Percentiles rank a stretch among this genome's conserved stretches.
Evolutionary conservation across 2,113 vertebrate genomes (phyloP).

Genomic region (Hypomesus transpacificus): DNA sequence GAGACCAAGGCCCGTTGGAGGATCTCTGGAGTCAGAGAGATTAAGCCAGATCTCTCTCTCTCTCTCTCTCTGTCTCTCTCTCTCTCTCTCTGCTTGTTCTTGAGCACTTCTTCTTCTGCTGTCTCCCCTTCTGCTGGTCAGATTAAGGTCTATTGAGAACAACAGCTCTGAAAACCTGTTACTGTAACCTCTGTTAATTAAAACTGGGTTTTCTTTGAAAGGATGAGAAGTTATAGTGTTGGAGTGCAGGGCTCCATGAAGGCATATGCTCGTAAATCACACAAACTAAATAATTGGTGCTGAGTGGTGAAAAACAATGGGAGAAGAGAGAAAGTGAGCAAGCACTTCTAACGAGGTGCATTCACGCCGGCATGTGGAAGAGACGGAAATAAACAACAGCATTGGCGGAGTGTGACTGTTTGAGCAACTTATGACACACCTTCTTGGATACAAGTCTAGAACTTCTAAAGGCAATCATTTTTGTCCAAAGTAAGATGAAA

Average conservation of each 20-base stretch:
- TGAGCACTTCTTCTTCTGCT: background rate
- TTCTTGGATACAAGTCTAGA: conserved; percentile 12
- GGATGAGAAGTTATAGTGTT: conserved; percentile 9
- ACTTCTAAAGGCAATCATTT: conserved; percentile 32
- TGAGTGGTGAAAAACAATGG: conserved; percentile 16
- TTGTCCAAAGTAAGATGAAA: conserved; percentile 36
- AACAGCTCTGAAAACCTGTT: conserved; percentile 16
- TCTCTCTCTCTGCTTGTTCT: background rate
- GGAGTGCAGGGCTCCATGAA: background rate
- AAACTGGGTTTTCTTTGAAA: conserved; percentile 17
- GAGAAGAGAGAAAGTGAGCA: background rate
- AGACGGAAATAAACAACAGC: too few relatives aligned
- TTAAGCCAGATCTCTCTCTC: background rate
- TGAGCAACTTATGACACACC: too few relatives aligned
- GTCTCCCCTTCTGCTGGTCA: background rate
- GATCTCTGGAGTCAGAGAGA: conserved; percentile 10
- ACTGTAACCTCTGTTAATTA: conserved; percentile 39
- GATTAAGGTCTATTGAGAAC: conserved; percentile 19
- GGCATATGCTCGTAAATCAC: conserved; percentile 46
- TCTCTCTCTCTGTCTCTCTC: background rate
- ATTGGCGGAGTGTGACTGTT: too few relatives aligned
- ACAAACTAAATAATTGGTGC: conserved; percentile 47
- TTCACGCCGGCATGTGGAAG: background rate
- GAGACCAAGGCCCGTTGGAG: conserved; percentile 40
- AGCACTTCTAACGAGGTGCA: background rate